Conservation (phyloP, 2,113 vertebrate genomes). For the Oreochromis tanganicae region DNA sequence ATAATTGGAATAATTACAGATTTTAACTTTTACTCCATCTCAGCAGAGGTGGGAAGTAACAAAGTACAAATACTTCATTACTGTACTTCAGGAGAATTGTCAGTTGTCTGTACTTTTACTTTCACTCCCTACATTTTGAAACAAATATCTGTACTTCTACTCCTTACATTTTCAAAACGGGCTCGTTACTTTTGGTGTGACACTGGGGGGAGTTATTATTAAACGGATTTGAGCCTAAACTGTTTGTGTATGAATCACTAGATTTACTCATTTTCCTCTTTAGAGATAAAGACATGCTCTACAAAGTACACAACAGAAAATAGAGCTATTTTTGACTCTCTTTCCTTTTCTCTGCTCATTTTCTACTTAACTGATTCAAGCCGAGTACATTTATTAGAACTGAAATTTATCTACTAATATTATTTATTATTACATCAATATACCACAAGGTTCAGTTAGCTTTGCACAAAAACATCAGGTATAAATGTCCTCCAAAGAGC, state of each 20-base stretch:
- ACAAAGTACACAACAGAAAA: neutral
- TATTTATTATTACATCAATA: neutral
- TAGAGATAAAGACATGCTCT: neutral
- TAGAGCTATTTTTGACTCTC: neutral
- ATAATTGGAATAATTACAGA: neutral
- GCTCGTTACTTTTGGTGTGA: neutral
- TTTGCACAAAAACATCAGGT: neutral
- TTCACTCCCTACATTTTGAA: neutral
- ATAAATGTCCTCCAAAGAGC: neutral
- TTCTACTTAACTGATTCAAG: neutral
- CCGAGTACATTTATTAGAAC: neutral
- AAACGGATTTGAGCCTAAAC: neutral
- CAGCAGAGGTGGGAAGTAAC: neutral
- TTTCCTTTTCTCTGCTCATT: neutral
- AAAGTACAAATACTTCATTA: neutral
- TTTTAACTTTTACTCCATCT: neutral
- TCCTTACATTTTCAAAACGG: neutral
- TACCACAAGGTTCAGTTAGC: neutral
- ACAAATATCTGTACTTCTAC: neutral
- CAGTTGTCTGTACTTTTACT: neutral
- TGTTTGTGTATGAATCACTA: neutral
- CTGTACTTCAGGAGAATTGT: neutral
- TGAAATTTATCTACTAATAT: neutral
- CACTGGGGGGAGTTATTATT: fast-evolving
- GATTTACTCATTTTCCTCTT: neutral